Percentiles rank a stretch among this genome's conserved stretches.
Evolutionary conservation across 1,140 invertebrate species (phyloP).

Genomic region (Heterodera schachtii): DNA sequence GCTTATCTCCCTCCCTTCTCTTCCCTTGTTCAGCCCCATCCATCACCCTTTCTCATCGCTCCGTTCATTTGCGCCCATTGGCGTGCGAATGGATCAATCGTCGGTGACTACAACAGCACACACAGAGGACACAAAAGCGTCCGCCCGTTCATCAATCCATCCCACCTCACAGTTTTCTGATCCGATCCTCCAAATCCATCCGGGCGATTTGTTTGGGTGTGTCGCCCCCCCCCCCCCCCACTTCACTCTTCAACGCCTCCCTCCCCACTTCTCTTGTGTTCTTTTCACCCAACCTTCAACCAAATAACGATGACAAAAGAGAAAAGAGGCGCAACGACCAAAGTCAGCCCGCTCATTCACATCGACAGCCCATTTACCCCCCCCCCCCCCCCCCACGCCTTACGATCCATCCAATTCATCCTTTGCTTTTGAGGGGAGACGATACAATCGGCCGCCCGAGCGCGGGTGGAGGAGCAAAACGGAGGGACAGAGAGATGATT

Average conservation of each 20-base stretch:
- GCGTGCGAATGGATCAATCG: neutral
- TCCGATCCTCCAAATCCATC: conserved; percentile 1
- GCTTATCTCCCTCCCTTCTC: neutral
- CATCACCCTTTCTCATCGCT: neutral
- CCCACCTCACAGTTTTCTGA: conserved; percentile 4
- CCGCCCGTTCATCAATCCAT: neutral
- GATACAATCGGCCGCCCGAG: neutral
- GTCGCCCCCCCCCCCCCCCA: neutral
- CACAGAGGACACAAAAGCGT: neutral
- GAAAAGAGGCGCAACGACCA: neutral
- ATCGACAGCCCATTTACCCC: neutral
- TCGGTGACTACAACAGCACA: neutral
- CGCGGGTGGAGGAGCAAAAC: too few relatives aligned
- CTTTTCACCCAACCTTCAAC: neutral
- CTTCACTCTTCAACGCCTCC: neutral
- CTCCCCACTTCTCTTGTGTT: neutral
- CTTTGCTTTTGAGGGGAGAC: neutral
- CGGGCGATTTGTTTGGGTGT: neutral
- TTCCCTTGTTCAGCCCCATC: neutral
- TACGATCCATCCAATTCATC: neutral
- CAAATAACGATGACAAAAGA: neutral
- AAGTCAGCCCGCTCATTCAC: neutral
- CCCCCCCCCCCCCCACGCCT: neutral
- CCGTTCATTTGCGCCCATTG: neutral
- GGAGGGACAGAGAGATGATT: neutral